phyloP scores from a whole-genome alignment of 2,797 vertebrate species.

The Chaetodon trifasciatus region DNA sequence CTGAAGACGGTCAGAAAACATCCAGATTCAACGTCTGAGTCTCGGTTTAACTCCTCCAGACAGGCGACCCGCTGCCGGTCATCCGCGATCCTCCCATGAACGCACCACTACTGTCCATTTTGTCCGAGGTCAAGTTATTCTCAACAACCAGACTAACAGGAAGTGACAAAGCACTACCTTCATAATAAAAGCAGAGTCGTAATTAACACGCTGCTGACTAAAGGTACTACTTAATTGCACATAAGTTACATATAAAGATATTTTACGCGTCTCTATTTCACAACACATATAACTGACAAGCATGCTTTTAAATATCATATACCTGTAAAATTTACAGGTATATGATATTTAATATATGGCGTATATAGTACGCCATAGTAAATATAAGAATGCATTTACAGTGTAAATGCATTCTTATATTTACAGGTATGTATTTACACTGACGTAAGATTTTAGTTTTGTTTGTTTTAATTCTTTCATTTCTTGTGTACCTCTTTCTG shows the following conservation, averaged over 20 bases:
- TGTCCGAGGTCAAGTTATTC: background rate
- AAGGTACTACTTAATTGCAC: background rate
- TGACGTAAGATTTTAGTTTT: background rate
- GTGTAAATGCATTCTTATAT: background rate
- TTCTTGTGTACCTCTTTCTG: background rate
- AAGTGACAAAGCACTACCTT: background rate
- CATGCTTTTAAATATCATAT: too few species aligned
- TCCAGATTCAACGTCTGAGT: background rate
- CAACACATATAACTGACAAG: background rate
- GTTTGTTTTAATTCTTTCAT: background rate
- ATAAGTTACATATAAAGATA: too few species aligned
- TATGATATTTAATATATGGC: too few species aligned
- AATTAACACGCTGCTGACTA: too few species aligned
- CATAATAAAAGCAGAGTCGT: constrained; percentile 17
- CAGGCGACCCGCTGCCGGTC: background rate
- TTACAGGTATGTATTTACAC: too few species aligned
- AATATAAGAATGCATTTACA: too few species aligned
- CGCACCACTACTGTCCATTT: background rate
- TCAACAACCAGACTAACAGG: background rate
- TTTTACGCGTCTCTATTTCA: background rate
- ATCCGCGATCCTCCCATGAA: background rate
- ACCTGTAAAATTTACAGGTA: background rate
- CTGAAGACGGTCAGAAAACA: background rate
- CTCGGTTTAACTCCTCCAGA: background rate
- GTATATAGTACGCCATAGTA: too few species aligned